phyloP scores from a whole-genome alignment of 2,888 invertebrate genomes.

The Pandemis heparana region DNA sequence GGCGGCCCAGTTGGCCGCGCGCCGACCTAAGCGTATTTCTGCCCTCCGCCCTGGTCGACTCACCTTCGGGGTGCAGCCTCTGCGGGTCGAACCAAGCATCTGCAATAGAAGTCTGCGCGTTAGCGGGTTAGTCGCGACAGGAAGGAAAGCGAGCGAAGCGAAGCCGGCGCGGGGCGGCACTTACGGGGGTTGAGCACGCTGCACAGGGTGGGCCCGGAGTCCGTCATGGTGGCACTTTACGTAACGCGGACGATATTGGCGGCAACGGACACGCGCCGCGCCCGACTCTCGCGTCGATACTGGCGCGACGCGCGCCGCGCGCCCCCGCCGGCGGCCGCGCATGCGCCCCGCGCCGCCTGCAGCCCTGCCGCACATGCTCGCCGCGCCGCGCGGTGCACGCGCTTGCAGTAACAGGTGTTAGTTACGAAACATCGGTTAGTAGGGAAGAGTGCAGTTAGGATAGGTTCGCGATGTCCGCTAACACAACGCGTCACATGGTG shows the following conservation, averaged over 20 bases:
- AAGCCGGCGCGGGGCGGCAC: slow-evolving; percentile 63
- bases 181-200: slow-evolving; percentile 81
- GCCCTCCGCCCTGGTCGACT: slow-evolving; percentile 73
- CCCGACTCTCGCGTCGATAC: slow-evolving; percentile 86
- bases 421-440: slow-evolving; percentile 36
- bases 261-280: slow-evolving; percentile 82
- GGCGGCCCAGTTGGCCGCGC: slow-evolving; percentile 62
- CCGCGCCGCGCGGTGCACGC: slow-evolving; percentile 32
- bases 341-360: slow-evolving; percentile 53
- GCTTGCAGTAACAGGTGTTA: slow-evolving; percentile 43
- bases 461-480: slow-evolving; percentile 16
- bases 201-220: slow-evolving; percentile 81
- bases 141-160: slow-evolving; percentile 70
- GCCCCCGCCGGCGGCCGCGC: slow-evolving; percentile 59
- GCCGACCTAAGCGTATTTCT: slow-evolving; percentile 68
- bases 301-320: slow-evolving; percentile 69
- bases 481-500: slow-evolving; percentile 12
- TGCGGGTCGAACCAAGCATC: slow-evolving; percentile 98
- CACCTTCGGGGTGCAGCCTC: slow-evolving; percentile 96
- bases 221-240: slow-evolving; percentile 81
- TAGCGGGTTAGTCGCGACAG: slow-evolving; percentile 85
- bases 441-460: slow-evolving; percentile 36
- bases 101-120: slow-evolving; percentile 89
- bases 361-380: slow-evolving; percentile 33
- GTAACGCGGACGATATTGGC: slow-evolving; percentile 72